phyloP scores from a whole-genome alignment of 2,113 vertebrate species.

The Albula goreensis region DNA sequence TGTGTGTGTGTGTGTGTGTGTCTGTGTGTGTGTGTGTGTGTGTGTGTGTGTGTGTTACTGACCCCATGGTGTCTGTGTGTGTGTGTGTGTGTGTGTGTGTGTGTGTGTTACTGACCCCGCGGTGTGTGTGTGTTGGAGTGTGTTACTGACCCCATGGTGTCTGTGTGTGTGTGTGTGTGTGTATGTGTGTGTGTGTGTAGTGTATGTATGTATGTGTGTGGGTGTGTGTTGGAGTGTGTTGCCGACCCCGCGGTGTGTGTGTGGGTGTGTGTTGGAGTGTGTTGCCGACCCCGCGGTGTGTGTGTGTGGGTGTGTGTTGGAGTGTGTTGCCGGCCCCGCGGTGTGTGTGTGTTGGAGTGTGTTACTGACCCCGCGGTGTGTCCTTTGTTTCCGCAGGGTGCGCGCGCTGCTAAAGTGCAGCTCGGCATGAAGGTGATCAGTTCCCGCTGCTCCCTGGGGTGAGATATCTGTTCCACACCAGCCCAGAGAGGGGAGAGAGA shows the following conservation, averaged over 20 bases:
- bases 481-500: slow-evolving; percentile 42
- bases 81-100: background rate
- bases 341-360: background rate
- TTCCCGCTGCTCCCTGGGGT: slow-evolving; percentile 52
- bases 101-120: no score
- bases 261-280: background rate
- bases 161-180: background rate
- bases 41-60: background rate
- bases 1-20: background rate
- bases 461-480: slow-evolving; percentile 54
- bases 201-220: background rate
- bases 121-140: background rate
- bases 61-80: background rate
- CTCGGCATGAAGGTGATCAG: slow-evolving; percentile 57
- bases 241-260: background rate
- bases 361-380: slow-evolving; percentile 17
- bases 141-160: background rate
- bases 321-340: background rate
- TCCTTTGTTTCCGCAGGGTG: slow-evolving; percentile 55
- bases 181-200: background rate
- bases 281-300: background rate
- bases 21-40: background rate
- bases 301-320: background rate
- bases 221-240: background rate
- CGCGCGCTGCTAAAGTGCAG: slow-evolving; percentile 45